phyloP scores from a whole-genome alignment of 2,888 invertebrate species.

The Xiphydria camelus region DNA sequence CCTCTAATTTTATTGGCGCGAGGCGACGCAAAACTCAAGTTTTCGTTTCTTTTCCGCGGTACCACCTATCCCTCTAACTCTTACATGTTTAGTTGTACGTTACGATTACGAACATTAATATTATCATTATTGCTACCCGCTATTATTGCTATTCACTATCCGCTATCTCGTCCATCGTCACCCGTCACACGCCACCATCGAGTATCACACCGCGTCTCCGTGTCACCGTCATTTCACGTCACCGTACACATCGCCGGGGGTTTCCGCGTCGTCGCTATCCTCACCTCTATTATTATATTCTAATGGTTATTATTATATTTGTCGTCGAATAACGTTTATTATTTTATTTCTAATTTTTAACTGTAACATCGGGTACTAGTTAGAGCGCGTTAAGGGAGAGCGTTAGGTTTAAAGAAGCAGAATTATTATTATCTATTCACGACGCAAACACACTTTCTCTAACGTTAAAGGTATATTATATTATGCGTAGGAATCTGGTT shows the following conservation, averaged over 20 bases:
- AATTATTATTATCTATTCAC: slow-evolving; percentile 33
- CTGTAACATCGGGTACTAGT: slow-evolving; percentile 50
- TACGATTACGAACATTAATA: slow-evolving; percentile 25
- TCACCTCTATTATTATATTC: slow-evolving; percentile 23
- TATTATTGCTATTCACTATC: slow-evolving; percentile 12
- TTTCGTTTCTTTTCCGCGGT: slow-evolving; percentile 31
- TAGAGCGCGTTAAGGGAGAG: slow-evolving; percentile 38
- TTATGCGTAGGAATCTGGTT: too few species aligned
- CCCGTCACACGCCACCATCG: too few species aligned
- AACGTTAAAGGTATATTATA: slow-evolving; percentile 29
- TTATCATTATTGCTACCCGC: slow-evolving; percentile 27
- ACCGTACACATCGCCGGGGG: too few species aligned
- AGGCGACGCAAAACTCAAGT: slow-evolving; percentile 13
- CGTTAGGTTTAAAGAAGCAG: slow-evolving; percentile 35
- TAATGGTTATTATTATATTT: slow-evolving; percentile 33
- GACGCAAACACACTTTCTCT: slow-evolving; percentile 46
- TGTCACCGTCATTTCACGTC: too few species aligned
- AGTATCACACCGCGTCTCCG: too few species aligned
- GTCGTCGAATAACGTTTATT: slow-evolving; percentile 41
- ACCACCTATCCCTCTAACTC: slow-evolving; percentile 38
- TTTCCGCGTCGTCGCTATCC: slow-evolving; percentile 24
- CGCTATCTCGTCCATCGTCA: too few species aligned
- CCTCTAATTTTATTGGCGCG: too few species aligned
- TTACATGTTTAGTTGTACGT: slow-evolving; percentile 41
- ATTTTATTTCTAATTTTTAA: slow-evolving; percentile 46